Percentiles rank a stretch among this genome's conserved stretches.
Conservation (phyloP, 2,797 vertebrate species). For the Telmatherina bonti region DNA sequence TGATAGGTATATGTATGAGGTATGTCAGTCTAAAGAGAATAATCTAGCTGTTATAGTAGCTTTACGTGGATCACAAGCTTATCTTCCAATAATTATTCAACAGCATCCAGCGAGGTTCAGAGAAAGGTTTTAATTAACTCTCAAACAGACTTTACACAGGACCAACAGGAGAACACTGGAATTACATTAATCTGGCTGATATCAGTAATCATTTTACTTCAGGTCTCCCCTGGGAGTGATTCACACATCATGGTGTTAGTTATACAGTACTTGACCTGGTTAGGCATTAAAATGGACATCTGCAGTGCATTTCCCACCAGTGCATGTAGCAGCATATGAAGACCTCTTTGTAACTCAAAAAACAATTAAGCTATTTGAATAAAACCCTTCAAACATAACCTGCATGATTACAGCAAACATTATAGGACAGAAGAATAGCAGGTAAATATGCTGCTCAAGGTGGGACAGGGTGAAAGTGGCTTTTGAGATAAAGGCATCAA, state of each 20-base stretch:
- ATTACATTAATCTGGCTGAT: conserved; percentile 47
- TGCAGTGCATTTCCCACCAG: conserved; percentile 26
- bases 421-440: conserved; percentile 23
- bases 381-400: conserved; percentile 38
- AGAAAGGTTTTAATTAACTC: conserved; percentile 72
- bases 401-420: conserved; percentile 29
- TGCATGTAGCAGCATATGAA: conserved; percentile 10
- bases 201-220: conserved; percentile 39
- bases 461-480: conserved; percentile 41
- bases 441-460: conserved; percentile 47
- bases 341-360: conserved; percentile 37
- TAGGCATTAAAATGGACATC: conserved; percentile 26
- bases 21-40: conserved; percentile 23
- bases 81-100: conserved; percentile 62
- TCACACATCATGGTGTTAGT: conserved; percentile 20
- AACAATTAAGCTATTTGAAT: conserved; percentile 29
- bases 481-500: conserved; percentile 63
- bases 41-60: conserved; percentile 44
- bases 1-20: not conserved
- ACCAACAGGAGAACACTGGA: conserved; percentile 53
- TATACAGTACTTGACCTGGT: conserved; percentile 47
- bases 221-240: conserved; percentile 39
- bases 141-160: conserved; percentile 53
- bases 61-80: conserved; percentile 44
- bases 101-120: conserved; percentile 44